phyloP scores from a whole-genome alignment of 1,140 invertebrate genomes.

The Cyclina sinensis region DNA sequence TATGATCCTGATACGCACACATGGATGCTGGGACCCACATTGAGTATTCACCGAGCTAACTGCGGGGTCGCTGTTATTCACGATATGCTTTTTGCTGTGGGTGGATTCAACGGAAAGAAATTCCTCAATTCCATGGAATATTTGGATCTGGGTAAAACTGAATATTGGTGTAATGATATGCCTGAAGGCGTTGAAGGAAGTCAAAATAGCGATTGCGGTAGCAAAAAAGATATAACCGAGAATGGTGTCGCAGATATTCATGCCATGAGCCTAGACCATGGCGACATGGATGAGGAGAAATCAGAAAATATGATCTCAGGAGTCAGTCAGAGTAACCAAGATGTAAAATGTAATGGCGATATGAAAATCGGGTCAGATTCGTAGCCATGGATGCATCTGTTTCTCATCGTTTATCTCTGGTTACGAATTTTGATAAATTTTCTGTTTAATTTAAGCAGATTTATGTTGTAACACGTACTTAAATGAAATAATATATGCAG shows the following conservation, averaged over 20 bases:
- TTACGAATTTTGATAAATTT: too few relatives aligned
- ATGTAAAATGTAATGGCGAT: neutral
- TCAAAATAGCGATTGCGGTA: neutral
- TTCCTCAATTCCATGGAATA: constrained; percentile 94
- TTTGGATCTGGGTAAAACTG: constrained; percentile 70
- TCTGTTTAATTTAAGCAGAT: too few relatives aligned
- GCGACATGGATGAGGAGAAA: neutral
- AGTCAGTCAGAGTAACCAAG: neutral
- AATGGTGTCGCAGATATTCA: neutral
- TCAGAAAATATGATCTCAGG: neutral
- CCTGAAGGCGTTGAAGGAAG: neutral
- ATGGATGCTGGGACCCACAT: constrained; percentile 93
- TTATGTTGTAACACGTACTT: too few relatives aligned
- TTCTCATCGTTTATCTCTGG: too few relatives aligned
- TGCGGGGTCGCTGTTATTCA: constrained; percentile 92
- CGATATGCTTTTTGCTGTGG: constrained; percentile 91
- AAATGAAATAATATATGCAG: too few relatives aligned
- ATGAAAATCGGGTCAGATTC: neutral
- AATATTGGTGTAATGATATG: constrained; percentile 70
- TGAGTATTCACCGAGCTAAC: constrained; percentile 95
- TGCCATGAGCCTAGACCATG: neutral
- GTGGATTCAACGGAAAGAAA: constrained; percentile 94
- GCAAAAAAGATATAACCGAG: neutral
- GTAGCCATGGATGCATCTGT: neutral
- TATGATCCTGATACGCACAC: constrained; percentile 92